A percentile compares a stretch with the other conserved stretches of the same genome.
Conservation (phyloP, 2,113 vertebrate species). For the Microcebus jonahi region DNA sequence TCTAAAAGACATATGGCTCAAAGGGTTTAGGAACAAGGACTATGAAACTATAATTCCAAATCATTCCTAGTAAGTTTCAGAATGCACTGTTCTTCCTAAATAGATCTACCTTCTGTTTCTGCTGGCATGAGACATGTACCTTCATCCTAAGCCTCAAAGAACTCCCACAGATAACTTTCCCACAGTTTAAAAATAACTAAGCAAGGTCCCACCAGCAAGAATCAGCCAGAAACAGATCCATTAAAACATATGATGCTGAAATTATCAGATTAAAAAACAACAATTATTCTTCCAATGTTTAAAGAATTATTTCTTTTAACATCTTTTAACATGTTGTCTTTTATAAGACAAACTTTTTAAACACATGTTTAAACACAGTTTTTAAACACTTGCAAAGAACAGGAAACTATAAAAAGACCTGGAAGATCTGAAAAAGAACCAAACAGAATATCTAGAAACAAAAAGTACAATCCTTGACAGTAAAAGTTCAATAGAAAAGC, state of each 20-base stretch:
- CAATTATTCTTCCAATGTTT: slow-evolving; percentile 42
- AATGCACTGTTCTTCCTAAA: slow-evolving; percentile 13
- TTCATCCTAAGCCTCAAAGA: slow-evolving; percentile 42
- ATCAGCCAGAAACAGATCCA: slow-evolving; percentile 29
- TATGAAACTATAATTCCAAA: background rate
- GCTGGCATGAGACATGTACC: background rate
- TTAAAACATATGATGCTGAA: background rate
- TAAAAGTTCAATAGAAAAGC: background rate
- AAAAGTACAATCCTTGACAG: background rate
- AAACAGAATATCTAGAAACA: background rate
- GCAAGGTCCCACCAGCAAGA: background rate
- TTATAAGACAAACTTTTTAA: slow-evolving; percentile 1
- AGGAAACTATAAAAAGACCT: slow-evolving; percentile 26
- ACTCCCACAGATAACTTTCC: slow-evolving; percentile 33
- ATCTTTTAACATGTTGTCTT: too few relatives aligned
- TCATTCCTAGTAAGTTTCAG: background rate
- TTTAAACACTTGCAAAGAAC: background rate
- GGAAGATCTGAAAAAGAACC: background rate
- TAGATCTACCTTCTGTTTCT: background rate
- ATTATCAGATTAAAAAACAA: slow-evolving; percentile 23
- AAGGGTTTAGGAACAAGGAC: background rate
- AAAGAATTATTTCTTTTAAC: background rate
- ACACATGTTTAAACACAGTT: too few relatives aligned
- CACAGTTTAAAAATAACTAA: slow-evolving; percentile 50
- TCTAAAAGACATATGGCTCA: background rate